Base-by-base conservation (phyloP, 2,888 invertebrate species). In the Biston betularia region DNA sequence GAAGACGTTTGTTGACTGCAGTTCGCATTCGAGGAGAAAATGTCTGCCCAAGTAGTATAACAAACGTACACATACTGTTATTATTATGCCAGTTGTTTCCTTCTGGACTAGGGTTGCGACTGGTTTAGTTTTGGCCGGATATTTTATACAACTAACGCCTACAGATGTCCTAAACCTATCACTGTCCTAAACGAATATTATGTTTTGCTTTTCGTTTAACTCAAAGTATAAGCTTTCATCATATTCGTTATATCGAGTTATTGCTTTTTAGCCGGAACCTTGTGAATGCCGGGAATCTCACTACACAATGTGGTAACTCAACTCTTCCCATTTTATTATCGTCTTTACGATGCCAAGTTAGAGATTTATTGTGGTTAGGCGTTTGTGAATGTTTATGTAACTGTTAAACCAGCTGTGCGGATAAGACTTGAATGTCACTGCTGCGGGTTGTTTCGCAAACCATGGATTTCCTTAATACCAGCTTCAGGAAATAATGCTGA, bases 281-380 rank as follows among this genome's bases (percentile, higher is more conserved):
- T 0, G 11, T 11, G 14, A 14, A 10, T 4, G 15, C 34, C 34
- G 14, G n/a, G 44, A 0, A 12, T 11, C 0, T 24, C 1, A 24
- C 3, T 24, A 14, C 55, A 65, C 48, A 59, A 64, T 53, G 52
- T 54, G 33, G 34, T 15, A 53, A 44, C 54, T 54, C 54, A 63
- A 56, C 35, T 70, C 57, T 56, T 63, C 61, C 62, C 54, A 65
- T 70, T 74, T 74, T 74, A 74, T 68, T 68, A 72, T 72, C 67
- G 66, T 59, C 59, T 74, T 74, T 74, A 74, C 68, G 74, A 71
- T 69, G 72, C 71, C 74, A 74, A 74, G 71, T 71, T 73, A 58
- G 70, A 74, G 70, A 74, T 72, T 74, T 74, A 74, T 74, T 75
- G 64, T 73, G 72, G 68, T 62, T 62, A 61, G 56, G 48, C 66